Conservation (phyloP, 2,113 vertebrate species). For the Chionodraco myersi region DNA sequence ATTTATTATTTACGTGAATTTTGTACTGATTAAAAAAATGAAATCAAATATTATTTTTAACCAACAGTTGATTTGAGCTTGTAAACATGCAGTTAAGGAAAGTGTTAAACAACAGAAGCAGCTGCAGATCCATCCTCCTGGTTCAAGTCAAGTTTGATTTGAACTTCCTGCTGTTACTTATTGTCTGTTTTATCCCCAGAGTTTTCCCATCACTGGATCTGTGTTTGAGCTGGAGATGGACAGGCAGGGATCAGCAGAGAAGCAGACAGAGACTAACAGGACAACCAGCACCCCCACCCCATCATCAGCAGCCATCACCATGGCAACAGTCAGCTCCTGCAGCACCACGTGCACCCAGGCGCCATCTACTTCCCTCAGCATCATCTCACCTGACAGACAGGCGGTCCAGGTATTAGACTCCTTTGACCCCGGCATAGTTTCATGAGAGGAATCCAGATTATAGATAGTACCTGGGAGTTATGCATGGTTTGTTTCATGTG, state of each 20-base stretch:
- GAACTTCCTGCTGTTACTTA: background rate
- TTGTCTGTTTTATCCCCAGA: constrained; percentile 16
- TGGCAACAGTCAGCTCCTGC: constrained; percentile 80
- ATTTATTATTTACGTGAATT: background rate
- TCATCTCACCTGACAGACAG: constrained; percentile 87
- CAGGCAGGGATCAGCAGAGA: constrained; percentile 65
- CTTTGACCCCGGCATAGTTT: constrained; percentile 36
- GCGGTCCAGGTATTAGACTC: constrained; percentile 88
- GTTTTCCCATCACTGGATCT: constrained; percentile 69
- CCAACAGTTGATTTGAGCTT: too few species aligned
- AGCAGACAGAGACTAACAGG: constrained; percentile 85
- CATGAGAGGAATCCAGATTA: constrained; percentile 84
- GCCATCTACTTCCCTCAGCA: constrained; percentile 88
- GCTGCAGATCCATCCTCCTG: background rate
- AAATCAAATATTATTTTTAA: too few species aligned
- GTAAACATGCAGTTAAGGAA: too few species aligned
- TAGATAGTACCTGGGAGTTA: background rate
- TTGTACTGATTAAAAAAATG: too few species aligned
- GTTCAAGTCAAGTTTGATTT: constrained; percentile 7
- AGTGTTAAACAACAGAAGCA: too few species aligned
- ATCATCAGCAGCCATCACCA: constrained; percentile 84
- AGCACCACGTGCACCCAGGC: constrained; percentile 82
- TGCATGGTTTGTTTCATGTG: background rate
- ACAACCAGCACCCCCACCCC: constrained; percentile 61
- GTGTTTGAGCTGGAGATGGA: constrained; percentile 66